Percentiles rank a stretch among this genome's conserved stretches.
phyloP scores from a whole-genome alignment of 2,888 invertebrate species.

The Mesorhabditis belari region DNA sequence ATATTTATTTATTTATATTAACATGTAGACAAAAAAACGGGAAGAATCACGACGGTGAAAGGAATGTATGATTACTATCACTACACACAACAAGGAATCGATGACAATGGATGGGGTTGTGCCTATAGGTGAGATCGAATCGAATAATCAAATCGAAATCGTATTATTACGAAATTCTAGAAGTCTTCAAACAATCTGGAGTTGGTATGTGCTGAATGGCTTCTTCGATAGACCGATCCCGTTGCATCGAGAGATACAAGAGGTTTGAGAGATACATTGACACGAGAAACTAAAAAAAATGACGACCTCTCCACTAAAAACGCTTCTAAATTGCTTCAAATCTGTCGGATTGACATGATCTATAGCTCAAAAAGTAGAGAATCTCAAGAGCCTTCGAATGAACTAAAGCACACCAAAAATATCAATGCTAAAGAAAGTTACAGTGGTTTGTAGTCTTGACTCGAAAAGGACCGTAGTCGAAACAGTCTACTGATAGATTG shows the following conservation, averaged over 20 bases:
- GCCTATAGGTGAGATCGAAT: slow-evolving; percentile 18
- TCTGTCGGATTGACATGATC: too few relatives aligned
- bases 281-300: too few relatives aligned
- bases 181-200: slow-evolving; percentile 32
- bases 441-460: too few relatives aligned
- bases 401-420: too few relatives aligned
- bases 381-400: too few relatives aligned
- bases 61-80: slow-evolving; percentile 90
- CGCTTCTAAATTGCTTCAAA: too few relatives aligned
- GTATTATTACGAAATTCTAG: slow-evolving; percentile 1
- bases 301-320: too few relatives aligned
- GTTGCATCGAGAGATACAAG: slow-evolving; percentile 76
- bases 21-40: slow-evolving; percentile 34
- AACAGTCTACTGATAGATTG: too few relatives aligned
- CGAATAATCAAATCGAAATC: neutral
- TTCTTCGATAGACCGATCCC: slow-evolving; percentile 73
- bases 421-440: too few relatives aligned
- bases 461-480: too few relatives aligned
- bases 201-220: slow-evolving; percentile 86
- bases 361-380: too few relatives aligned
- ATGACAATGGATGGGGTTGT: slow-evolving; percentile 64
- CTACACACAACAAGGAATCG: slow-evolving; percentile 86
- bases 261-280: too few relatives aligned
- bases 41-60: slow-evolving; percentile 59
- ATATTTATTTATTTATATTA: neutral